A percentile compares a stretch with the other conserved stretches of the same genome.
Evolutionary conservation across 2,113 vertebrate genomes (phyloP).

Genomic region (Pterocles burchelli): DNA sequence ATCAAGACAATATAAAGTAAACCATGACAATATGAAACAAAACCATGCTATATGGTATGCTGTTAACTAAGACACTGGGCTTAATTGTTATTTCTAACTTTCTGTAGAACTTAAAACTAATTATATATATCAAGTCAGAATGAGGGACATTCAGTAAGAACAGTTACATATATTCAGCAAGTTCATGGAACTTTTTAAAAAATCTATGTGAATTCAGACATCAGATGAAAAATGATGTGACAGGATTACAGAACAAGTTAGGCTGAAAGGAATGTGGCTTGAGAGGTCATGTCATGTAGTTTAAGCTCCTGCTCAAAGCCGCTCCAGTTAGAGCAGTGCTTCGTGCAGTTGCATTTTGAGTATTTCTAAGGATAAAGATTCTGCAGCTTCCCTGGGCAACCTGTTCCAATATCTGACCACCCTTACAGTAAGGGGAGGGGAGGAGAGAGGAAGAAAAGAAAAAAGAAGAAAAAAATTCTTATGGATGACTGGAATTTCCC

Average conservation of each 20-base stretch:
- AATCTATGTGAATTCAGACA: background rate
- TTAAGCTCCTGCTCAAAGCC: background rate
- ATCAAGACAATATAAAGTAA: background rate
- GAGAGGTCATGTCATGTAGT: background rate
- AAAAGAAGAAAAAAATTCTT: background rate
- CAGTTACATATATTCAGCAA: background rate
- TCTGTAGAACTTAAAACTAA: background rate
- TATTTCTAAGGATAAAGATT: background rate
- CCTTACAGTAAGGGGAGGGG: rapidly evolving
- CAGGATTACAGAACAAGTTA: background rate
- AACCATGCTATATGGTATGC: background rate
- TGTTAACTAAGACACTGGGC: background rate
- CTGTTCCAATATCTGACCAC: background rate
- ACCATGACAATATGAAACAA: background rate
- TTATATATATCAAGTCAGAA: background rate
- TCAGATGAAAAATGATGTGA: background rate
- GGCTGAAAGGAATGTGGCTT: background rate
- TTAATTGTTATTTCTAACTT: background rate
- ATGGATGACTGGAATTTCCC: background rate
- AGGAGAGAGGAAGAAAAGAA: no score
- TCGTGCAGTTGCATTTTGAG: background rate
- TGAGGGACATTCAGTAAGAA: background rate
- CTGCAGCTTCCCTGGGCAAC: background rate
- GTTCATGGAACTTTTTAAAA: background rate
- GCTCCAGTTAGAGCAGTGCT: background rate